Evolutionary conservation across 2,888 invertebrate species (phyloP).

Genomic region (Rhodophaea formosa): DNA sequence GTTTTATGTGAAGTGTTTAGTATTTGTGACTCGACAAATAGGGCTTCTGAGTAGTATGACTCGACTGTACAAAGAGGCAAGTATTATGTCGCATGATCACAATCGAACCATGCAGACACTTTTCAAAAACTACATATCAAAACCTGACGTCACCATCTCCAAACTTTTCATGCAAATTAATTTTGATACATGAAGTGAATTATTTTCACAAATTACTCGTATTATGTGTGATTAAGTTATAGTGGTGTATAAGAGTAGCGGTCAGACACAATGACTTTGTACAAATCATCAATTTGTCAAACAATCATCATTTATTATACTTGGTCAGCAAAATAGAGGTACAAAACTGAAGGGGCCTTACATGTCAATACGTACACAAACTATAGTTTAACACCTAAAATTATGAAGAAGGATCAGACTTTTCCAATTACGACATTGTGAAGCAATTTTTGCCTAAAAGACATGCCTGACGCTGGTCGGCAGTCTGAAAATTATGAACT

Average conservation of each 20-base stretch:
- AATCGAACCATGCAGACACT: not conserved
- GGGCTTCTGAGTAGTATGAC: too few species aligned
- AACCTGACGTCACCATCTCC: not conserved
- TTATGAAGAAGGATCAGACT: too few species aligned
- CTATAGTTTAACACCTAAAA: not conserved
- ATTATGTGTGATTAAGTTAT: not conserved
- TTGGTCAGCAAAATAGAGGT: not conserved
- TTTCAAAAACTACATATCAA: not conserved
- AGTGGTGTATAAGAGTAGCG: not conserved
- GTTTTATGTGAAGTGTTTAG: too few species aligned
- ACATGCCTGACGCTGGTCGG: too few species aligned
- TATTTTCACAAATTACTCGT: not conserved
- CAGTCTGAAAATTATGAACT: too few species aligned
- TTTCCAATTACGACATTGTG: too few species aligned
- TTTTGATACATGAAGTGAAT: not conserved
- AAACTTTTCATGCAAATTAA: not conserved
- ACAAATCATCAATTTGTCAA: not conserved
- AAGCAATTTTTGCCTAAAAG: too few species aligned
- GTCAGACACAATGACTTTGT: not conserved
- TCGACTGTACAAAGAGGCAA: too few species aligned
- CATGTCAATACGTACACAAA: not conserved
- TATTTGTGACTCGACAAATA: too few species aligned
- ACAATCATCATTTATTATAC: not conserved
- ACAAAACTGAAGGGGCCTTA: not conserved
- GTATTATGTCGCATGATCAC: not conserved